Evolutionary conservation across 2,888 invertebrate species (phyloP), one percentile per base, ranked within the genome.

Genomic region (Blomia tropicalis): DNA sequence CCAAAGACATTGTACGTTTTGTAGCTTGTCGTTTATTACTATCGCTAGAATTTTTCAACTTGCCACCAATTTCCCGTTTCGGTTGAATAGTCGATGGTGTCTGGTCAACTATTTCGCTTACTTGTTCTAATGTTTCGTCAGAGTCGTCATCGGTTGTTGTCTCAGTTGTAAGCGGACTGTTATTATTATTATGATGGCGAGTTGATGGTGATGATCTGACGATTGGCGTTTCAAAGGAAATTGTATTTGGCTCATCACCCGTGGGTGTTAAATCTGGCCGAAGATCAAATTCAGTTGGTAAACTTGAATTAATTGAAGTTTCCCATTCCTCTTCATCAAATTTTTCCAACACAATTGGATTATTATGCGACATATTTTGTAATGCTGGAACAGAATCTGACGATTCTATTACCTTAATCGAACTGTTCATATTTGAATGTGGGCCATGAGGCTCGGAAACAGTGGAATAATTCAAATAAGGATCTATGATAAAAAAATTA

Each of bases 251-350:
- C 29, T 64, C 64, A 22, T 64, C 64, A 43, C 54, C 64, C 17
- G 64, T 64, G 27, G 64, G 64, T 19, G 64, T 64, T 30, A 64
- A 7, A 44, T 64, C 64, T 36, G 64, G 64, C 2, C 62, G 56
- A 23, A 64, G n/a, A 44, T 64, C 59, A 53, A 64, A 64, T 44
- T 64, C 64, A 17, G 64, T 64, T 7, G 62, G 62, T 27, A 62
- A 25, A 47, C 47, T 63, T 17, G 62, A 63, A 3, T 58, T 32
- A 47, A 59, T 59, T 31, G 62, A 98, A 17, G 93, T 91, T 5
- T 83, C 83, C 95, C 96, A 98, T 75, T 95, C 90, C 73, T 98
- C 96, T 77, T 98, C 95, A 74, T 98, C 96, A 76, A 95, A 98
- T 69, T 93, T 95, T 82, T 98, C 98, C 74, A 98, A 96, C 75